Evolutionary conservation across 2,888 invertebrate genomes (phyloP).

Genomic region (Xestobium rufovillosum): DNA sequence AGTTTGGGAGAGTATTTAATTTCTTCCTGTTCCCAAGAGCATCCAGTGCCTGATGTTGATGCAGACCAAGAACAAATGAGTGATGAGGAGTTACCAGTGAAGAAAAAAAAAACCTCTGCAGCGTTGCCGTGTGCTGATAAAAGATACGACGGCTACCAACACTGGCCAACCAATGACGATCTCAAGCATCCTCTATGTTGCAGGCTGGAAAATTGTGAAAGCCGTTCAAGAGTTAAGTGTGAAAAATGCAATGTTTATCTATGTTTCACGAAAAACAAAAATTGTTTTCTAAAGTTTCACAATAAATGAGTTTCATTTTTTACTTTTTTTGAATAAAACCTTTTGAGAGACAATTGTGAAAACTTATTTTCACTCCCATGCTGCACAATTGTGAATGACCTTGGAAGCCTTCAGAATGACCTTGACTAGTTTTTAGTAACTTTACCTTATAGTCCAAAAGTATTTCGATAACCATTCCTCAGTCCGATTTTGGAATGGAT

Average conservation of each 20-base stretch:
- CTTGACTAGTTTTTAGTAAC: too few species aligned
- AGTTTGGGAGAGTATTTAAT: slow-evolving; percentile 10
- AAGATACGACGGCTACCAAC: slow-evolving; percentile 1
- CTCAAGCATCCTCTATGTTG: slow-evolving; percentile 4
- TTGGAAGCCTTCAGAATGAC: too few species aligned
- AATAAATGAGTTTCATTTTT: slow-evolving; percentile 2
- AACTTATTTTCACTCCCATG: too few species aligned
- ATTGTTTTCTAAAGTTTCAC: slow-evolving; percentile 8
- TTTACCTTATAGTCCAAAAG: too few species aligned
- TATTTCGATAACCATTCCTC: too few species aligned
- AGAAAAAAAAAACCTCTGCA: background rate
- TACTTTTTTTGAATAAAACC: too few species aligned
- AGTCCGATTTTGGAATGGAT: too few species aligned
- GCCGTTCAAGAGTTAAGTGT: slow-evolving; percentile 7
- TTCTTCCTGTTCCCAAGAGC: too few species aligned
- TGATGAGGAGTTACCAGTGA: slow-evolving; percentile 2
- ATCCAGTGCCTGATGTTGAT: too few species aligned
- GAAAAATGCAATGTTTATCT: slow-evolving; percentile 10
- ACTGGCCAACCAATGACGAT: slow-evolving; percentile 1
- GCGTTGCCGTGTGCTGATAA: slow-evolving; percentile 1
- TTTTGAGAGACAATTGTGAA: too few species aligned
- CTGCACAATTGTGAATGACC: too few species aligned
- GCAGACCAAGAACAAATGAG: too few species aligned
- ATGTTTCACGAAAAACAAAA: slow-evolving; percentile 10
- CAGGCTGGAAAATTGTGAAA: slow-evolving; percentile 9